Conservation (phyloP, 2,797 vertebrate species). For the Brachymystax lenok region DNA sequence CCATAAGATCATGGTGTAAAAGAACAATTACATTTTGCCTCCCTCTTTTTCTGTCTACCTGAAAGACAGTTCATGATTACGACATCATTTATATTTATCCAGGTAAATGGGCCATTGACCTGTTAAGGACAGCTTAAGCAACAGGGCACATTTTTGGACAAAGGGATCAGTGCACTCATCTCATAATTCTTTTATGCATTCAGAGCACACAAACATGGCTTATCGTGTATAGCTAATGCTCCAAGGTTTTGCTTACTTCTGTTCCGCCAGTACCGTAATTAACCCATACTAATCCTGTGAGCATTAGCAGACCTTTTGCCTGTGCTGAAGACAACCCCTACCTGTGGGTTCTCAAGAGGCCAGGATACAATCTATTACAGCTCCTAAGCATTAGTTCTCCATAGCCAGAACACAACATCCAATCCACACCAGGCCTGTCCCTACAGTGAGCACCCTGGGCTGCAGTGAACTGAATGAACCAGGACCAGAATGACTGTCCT, state of each 20-base stretch:
- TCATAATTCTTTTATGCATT: not conserved
- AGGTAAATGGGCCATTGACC: not conserved
- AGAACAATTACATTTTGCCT: not conserved
- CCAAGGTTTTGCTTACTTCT: not conserved
- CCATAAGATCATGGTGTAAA: not conserved
- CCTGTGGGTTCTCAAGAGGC: constrained; percentile 1
- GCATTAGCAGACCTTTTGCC: not conserved
- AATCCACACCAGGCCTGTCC: not conserved
- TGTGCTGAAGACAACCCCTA: not conserved
- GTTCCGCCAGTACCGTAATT: not conserved
- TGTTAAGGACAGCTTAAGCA: not conserved
- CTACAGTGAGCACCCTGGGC: not conserved
- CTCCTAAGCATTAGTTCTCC: not conserved
- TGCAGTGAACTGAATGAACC: not conserved
- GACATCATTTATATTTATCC: not conserved
- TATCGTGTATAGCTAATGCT: not conserved
- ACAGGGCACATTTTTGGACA: not conserved
- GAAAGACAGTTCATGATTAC: not conserved
- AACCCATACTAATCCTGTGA: not conserved
- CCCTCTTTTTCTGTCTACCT: no score
- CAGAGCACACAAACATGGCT: not conserved
- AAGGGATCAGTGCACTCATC: not conserved
- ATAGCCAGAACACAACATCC: not conserved
- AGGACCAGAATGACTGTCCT: not conserved
- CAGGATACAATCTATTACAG: not conserved